phyloP scores from a whole-genome alignment of 2,888 invertebrate genomes.

The Temnothorax ravouxi region DNA sequence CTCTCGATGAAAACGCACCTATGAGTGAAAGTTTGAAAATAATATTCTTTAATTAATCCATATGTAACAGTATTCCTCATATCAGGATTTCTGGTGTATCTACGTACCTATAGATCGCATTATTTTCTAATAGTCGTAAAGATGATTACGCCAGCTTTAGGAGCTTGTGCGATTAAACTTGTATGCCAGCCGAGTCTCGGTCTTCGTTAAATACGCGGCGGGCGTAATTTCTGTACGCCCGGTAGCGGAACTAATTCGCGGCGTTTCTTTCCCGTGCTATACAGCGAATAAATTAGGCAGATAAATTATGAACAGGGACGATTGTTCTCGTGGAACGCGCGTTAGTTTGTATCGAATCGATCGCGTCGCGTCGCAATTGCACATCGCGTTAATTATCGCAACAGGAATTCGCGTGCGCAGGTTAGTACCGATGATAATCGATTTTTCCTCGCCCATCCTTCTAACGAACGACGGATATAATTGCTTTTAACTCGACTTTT shows the following conservation, averaged over 20 bases:
- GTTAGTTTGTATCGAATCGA: slow-evolving; percentile 18
- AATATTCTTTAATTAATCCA: not conserved
- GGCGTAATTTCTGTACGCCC: slow-evolving; percentile 32
- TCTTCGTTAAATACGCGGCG: slow-evolving; percentile 41
- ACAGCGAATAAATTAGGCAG: slow-evolving; percentile 39
- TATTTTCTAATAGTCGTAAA: slow-evolving; percentile 44
- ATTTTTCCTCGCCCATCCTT: slow-evolving; percentile 23
- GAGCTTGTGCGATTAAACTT: slow-evolving; percentile 50
- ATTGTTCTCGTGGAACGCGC: slow-evolving; percentile 24
- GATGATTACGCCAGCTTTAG: slow-evolving; percentile 50
- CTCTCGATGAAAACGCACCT: not conserved
- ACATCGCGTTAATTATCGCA: slow-evolving; percentile 3
- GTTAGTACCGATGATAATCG: not conserved
- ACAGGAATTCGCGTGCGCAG: slow-evolving; percentile 19
- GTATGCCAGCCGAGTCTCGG: slow-evolving; percentile 3
- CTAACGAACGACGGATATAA: slow-evolving; percentile 31
- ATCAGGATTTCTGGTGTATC: not conserved
- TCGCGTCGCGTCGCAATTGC: not conserved
- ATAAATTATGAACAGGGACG: slow-evolving; percentile 30
- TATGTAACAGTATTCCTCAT: not conserved
- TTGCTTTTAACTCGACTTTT: slow-evolving; percentile 66
- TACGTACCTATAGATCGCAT: not conserved
- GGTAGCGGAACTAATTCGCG: slow-evolving; percentile 32
- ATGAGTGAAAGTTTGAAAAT: not conserved
- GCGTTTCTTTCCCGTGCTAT: slow-evolving; percentile 4